Evolutionary conservation across 2,113 vertebrate species (phyloP).

Genomic region (Hydrochoerus hydrochaeris): DNA sequence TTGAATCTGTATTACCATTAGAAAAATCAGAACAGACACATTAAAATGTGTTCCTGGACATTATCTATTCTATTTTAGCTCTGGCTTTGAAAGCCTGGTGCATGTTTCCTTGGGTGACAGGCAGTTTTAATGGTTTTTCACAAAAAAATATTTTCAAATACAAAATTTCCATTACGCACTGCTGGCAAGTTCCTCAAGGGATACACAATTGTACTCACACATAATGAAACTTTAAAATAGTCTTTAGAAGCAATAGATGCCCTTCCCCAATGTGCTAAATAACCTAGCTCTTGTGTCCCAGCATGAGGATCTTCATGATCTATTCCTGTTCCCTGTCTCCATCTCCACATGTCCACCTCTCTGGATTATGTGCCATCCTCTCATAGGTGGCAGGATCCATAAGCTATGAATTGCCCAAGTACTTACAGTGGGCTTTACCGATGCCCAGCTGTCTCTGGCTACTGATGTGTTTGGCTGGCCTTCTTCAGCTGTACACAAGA

Average conservation of each 20-base stretch:
- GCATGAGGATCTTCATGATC: neutral
- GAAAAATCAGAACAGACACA: constrained; percentile 9
- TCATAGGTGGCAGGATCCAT: neutral
- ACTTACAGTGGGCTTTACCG: neutral
- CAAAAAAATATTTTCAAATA: neutral
- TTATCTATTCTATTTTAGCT: constrained; percentile 38
- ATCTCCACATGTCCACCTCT: neutral
- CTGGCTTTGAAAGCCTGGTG: constrained; percentile 52
- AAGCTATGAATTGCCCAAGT: neutral
- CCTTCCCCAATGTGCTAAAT: neutral
- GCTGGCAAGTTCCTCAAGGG: neutral
- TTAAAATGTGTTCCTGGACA: constrained; percentile 16
- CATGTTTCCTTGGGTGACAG: constrained; percentile 36
- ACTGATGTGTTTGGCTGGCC: neutral
- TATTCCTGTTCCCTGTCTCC: neutral
- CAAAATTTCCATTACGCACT: constrained; percentile 39
- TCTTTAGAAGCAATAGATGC: neutral
- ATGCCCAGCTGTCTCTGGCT: neutral
- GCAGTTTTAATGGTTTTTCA: constrained; percentile 53
- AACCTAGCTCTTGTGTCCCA: neutral
- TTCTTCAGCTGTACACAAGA: neutral
- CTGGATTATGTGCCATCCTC: neutral
- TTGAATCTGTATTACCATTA: constrained; percentile 35
- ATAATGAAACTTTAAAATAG: constrained; percentile 22
- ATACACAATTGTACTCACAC: neutral